Base-by-base conservation (phyloP, 2,888 invertebrate genomes). In the Hyalella azteca region DNA sequence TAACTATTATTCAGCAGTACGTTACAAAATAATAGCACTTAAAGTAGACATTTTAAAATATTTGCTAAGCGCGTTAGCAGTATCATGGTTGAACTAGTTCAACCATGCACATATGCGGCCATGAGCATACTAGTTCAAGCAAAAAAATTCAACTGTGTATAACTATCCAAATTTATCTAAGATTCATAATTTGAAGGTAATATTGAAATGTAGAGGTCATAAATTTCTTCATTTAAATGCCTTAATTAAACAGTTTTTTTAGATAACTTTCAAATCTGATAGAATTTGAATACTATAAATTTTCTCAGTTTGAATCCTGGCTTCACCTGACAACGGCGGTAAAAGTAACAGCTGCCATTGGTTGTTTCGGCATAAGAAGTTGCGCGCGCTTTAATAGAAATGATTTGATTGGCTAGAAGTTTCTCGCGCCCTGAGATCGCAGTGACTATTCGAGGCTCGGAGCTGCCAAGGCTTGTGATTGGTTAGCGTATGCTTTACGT, bases 311-410 rank as follows among this genome's bases (percentile, higher is more conserved):
- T 54, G 54, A n/a, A n/a, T n/a, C n/a, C n/a, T n/a, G n/a, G 54
- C 54, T 54, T 54, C 54, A 54, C 54, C 26, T 54, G 54, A 54
- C 54, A 29, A 54, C 22, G 54, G 54, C 54, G 54, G 54, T 13
- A 54, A 54, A 54, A 54, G 9, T 54, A 22, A 26, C 2, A 26
- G 29, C 22, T 54, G 26, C 29, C 7, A 54, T 54, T 54, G 54
- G 54, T 11, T 29, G 26, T 54, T 54, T 54, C 54, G 22, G 13
- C 54, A 29, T 26, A 54, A 26, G 66, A 66, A 32, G 66, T 36
- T 36, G 11, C 66, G 66, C 66, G 66, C 66, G 66, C 36, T 36
- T 66, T 36, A 19, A 66, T 66, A 66, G 66, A 32, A 66, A 7
- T n/a, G 36, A 0, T 26, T 2, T 54, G 54, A 26, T 54, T 54